Conservation (phyloP, 2,113 vertebrate species). For the Eulacestoma nigropectus region DNA sequence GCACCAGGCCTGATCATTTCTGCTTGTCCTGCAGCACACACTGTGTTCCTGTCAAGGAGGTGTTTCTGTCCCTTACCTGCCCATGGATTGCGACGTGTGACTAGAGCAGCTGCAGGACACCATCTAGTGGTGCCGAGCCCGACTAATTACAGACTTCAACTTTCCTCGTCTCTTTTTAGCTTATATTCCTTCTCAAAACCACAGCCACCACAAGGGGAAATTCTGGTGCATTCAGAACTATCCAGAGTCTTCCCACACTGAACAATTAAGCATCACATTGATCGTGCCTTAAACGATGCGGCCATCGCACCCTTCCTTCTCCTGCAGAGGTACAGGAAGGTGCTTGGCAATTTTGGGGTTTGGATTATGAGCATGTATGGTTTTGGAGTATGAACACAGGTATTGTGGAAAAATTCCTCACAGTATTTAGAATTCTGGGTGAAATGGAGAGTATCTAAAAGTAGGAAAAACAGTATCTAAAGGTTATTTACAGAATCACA, state of each 20-base stretch:
- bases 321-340: not conserved
- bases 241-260: not conserved
- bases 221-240: not conserved
- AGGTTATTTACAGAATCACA: not conserved
- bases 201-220: not conserved
- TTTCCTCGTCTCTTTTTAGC: not conserved
- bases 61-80: not conserved
- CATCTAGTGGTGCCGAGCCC: conserved; percentile 36
- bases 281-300: rapidly evolving
- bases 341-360: not conserved
- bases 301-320: not conserved
- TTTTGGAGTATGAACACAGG: rapidly evolving
- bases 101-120: not conserved
- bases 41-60: rapidly evolving
- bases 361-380: not conserved
- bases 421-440: not conserved
- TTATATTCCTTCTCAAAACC: not conserved
- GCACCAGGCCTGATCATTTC: not conserved
- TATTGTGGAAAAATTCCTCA: not conserved
- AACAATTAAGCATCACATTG: rapidly evolving
- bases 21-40: not conserved
- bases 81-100: rapidly evolving
- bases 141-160: not conserved
- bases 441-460: not conserved
- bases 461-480: not conserved